These are phyloP conservation scores for Spinibarbus caldwelli DNA, from an alignment of 2,797 vertebrate species.

Conservation along the genomic window DNA sequence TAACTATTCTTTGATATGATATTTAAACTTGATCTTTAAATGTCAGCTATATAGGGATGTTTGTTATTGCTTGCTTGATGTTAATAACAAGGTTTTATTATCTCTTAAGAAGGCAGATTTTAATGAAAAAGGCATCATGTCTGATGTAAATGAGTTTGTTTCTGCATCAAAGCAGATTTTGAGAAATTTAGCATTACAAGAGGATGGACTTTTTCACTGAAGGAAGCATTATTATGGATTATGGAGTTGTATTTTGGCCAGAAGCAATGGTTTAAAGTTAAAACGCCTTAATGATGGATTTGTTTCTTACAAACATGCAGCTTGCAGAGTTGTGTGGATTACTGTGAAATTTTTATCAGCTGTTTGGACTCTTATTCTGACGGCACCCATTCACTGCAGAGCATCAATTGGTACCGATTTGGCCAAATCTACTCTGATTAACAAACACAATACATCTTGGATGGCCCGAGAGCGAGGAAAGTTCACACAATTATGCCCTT, in stretches of 20 bases:
- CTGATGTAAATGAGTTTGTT: not conserved
- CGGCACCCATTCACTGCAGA: not conserved
- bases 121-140: not conserved
- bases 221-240: not conserved
- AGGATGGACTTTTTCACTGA: not conserved
- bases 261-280: not conserved
- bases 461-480: not conserved
- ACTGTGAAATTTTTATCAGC: not conserved
- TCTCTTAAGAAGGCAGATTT: not conserved
- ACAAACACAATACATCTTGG: not conserved
- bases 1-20: no score
- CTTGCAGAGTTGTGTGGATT: not conserved
- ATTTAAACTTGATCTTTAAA: not conserved
- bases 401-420: not conserved
- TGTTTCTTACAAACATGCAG: not conserved
- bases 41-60: not conserved
- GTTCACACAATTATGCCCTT: slow-evolving; percentile 51
- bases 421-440: not conserved
- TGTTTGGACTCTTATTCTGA: not conserved
- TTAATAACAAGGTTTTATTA: not conserved
- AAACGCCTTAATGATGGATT: not conserved
- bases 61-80: not conserved
- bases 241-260: not conserved
- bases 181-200: not conserved
- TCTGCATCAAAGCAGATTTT: not conserved